Evolutionary conservation across 2,888 invertebrate species (phyloP).

Genomic region (Gortyna flavago): DNA sequence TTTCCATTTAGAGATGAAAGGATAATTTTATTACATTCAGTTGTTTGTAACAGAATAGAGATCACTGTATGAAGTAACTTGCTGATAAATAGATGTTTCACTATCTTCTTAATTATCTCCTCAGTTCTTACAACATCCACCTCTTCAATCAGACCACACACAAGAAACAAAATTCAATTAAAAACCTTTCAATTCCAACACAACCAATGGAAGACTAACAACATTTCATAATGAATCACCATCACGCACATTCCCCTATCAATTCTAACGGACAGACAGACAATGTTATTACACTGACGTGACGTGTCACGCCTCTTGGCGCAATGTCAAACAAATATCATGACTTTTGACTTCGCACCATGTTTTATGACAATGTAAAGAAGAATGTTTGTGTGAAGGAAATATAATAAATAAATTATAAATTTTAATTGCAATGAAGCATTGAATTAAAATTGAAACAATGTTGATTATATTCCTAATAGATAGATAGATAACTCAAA

Average conservation of each 20-base stretch:
- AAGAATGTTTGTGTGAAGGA: conserved; percentile 19
- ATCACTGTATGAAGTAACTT: neutral
- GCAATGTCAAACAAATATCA: conserved; percentile 56
- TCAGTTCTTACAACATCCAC: neutral
- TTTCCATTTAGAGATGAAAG: neutral
- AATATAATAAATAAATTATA: neutral
- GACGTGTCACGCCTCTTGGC: conserved; percentile 55
- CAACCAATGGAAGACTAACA: conserved; percentile 47
- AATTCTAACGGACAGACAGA: conserved; percentile 47
- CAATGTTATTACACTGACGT: conserved; percentile 55
- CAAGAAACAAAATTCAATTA: conserved; percentile 35
- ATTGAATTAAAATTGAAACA: neutral
- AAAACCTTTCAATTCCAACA: conserved; percentile 47
- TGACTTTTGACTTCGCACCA: conserved; percentile 49
- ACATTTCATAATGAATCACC: conserved; percentile 57
- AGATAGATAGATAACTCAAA: neutral
- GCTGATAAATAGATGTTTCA: neutral
- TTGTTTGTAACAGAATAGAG: neutral
- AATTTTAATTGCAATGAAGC: neutral
- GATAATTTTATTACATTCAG: too few species aligned
- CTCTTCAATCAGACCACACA: conserved; percentile 32
- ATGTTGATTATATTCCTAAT: neutral
- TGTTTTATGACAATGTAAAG: conserved; percentile 42
- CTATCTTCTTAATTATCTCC: neutral
- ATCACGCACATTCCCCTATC: conserved; percentile 40